Percentiles rank a stretch among this genome's conserved stretches.
These are phyloP conservation scores for Coluber constrictor DNA, from an alignment of 2,797 vertebrate species.

Conservation along the genomic window DNA sequence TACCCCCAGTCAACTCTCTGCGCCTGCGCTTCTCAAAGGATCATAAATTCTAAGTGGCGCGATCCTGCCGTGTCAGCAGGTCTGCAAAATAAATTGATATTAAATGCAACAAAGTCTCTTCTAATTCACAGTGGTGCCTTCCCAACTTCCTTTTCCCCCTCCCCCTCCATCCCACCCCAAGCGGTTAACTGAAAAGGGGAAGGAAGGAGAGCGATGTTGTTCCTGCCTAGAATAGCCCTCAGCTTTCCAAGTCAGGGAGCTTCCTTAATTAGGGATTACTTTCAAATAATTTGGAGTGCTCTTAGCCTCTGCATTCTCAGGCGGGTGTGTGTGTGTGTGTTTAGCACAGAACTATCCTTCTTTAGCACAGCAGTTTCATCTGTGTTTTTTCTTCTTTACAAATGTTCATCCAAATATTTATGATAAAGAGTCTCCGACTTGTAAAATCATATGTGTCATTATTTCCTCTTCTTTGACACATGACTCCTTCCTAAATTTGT, in stretches of 20 bases:
- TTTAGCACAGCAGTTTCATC: neutral
- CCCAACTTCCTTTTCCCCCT: conserved; percentile 3
- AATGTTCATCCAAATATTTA: neutral
- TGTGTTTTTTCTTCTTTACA: neutral
- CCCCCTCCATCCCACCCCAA: neutral
- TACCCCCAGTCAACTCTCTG: conserved; percentile 25
- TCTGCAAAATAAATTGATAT: conserved; percentile 88
- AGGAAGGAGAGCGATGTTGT: conserved; percentile 27
- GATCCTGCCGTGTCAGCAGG: conserved; percentile 85
- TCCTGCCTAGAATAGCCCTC: conserved; percentile 48
- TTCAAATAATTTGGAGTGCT: conserved; percentile 47
- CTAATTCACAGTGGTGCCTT: conserved; percentile 75
- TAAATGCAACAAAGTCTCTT: conserved; percentile 83
- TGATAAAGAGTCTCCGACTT: neutral
- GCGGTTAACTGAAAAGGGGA: conserved; percentile 55
- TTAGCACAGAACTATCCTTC: neutral
- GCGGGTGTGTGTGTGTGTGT: neutral
- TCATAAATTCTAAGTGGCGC: conserved; percentile 85
- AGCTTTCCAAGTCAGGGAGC: conserved; percentile 48
- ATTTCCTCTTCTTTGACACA: neutral
- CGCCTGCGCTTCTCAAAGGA: conserved; percentile 81
- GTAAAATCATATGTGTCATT: fast-evolving
- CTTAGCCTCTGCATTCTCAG: neutral
- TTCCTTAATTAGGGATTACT: conserved; percentile 65
- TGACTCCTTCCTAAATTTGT: neutral